Evolutionary conservation across 2,113 vertebrate species (phyloP).

Genomic region (Corvus hawaiiensis): DNA sequence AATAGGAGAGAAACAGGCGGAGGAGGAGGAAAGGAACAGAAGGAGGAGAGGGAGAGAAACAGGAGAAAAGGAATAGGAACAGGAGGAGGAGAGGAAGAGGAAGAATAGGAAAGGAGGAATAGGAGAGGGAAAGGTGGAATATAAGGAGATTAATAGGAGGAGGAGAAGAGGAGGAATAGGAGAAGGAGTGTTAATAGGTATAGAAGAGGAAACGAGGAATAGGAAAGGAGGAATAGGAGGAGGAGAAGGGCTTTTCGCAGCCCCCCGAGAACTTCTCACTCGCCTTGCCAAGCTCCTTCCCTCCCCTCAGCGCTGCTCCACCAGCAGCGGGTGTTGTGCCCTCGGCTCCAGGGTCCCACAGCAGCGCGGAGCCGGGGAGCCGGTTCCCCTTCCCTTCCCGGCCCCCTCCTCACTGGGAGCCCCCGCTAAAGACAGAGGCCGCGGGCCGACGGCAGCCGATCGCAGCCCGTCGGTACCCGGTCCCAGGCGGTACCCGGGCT

Average conservation of each 20-base stretch:
- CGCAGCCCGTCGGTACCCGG: too few species aligned
- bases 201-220: neutral
- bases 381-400: neutral
- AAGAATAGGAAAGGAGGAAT: neutral
- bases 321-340: neutral
- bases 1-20: too few species aligned
- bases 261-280: neutral
- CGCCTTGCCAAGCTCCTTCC: neutral
- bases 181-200: neutral
- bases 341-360: neutral
- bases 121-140: neutral
- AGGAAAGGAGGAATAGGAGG: neutral
- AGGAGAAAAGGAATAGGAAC: neutral
- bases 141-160: neutral
- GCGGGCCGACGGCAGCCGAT: too few species aligned
- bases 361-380: neutral
- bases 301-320: neutral
- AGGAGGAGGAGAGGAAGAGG: neutral
- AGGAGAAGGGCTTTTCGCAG: neutral
- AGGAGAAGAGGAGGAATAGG: neutral
- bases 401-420: neutral
- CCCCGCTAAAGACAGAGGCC: too few species aligned
- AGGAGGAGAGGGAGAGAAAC: neutral
- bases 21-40: neutral
- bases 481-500: fast-evolving